phyloP scores from a whole-genome alignment of 1,140 invertebrate genomes.

The Conus ventricosus region DNA sequence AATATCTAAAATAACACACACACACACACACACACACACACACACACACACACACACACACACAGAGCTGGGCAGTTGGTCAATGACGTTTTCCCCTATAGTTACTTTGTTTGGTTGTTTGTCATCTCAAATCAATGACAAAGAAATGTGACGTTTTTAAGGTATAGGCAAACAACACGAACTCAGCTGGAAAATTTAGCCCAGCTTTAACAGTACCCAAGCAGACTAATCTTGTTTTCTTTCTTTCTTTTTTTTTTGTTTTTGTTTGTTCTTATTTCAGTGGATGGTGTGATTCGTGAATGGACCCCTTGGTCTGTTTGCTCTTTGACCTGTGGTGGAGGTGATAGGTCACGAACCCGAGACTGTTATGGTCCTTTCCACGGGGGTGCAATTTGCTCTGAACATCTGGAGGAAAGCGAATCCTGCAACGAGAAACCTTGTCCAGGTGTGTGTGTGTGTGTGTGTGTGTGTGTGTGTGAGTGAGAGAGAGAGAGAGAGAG shows the following conservation, averaged over 20 bases:
- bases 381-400: constrained; percentile 60
- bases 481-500: too few relatives aligned
- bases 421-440: constrained; percentile 54
- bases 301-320: constrained; percentile 89
- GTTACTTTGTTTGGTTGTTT: too few relatives aligned
- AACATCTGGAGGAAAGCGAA: constrained; percentile 39
- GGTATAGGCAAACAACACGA: too few relatives aligned
- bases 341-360: constrained; percentile 81
- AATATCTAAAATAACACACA: too few relatives aligned
- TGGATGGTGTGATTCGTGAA: constrained; percentile 58
- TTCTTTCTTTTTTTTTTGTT: too few relatives aligned
- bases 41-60: not conserved
- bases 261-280: constrained; percentile 39
- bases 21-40: not conserved
- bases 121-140: too few relatives aligned
- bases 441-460: constrained; percentile 52
- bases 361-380: constrained; percentile 48
- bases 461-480: not conserved
- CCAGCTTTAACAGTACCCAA: too few relatives aligned
- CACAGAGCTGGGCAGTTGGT: too few relatives aligned
- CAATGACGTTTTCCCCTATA: too few relatives aligned
- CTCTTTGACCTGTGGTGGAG: constrained; percentile 91
- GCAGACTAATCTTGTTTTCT: too few relatives aligned
- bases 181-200: too few relatives aligned
- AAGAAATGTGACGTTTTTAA: too few relatives aligned